Percentiles rank a stretch among this genome's conserved stretches.
Evolutionary conservation across 2,113 vertebrate species (phyloP).

Genomic region (Carassius gibelio): DNA sequence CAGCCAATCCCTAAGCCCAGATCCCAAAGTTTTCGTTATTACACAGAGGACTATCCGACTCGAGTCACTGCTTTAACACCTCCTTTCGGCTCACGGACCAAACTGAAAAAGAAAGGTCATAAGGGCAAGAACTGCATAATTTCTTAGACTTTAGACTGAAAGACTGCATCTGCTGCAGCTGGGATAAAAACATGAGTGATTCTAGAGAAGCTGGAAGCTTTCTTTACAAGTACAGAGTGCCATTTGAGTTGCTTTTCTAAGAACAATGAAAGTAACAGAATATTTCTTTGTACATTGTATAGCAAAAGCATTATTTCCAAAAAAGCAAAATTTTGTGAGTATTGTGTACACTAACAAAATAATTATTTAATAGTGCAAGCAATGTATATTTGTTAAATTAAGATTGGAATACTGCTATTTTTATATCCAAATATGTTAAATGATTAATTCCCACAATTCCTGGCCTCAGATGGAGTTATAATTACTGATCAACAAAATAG

Average conservation of each 20-base stretch:
- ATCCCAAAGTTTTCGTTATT: conserved; percentile 81
- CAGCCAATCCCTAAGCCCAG: conserved; percentile 93
- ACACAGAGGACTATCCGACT: conserved; percentile 85
- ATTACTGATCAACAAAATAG: conserved; percentile 15
- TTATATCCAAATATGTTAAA: conserved; percentile 88
- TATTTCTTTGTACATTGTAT: conserved; percentile 69
- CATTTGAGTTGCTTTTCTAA: conserved; percentile 45
- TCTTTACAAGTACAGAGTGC: background rate
- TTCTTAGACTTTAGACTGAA: conserved; percentile 77
- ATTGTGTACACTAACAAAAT: conserved; percentile 85
- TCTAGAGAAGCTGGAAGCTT: conserved; percentile 36
- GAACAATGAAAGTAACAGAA: conserved; percentile 42
- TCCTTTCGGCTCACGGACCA: conserved; percentile 83
- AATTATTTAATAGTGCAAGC: conserved; percentile 94
- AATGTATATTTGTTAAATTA: conserved; percentile 96
- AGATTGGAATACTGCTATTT: conserved; percentile 92
- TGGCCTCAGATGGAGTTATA: conserved; percentile 20
- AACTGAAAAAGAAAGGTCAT: conserved; percentile 87
- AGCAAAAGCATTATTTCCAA: conserved; percentile 68
- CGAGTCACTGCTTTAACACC: conserved; percentile 81
- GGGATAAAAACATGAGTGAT: background rate
- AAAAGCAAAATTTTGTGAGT: conserved; percentile 67
- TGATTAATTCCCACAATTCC: conserved; percentile 65
- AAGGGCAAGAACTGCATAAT: conserved; percentile 97
- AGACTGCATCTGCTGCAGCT: background rate